A percentile compares a stretch with the other conserved stretches of the same genome.
Conservation (phyloP, 2,888 invertebrate genomes). For the Bombylius discolor region DNA sequence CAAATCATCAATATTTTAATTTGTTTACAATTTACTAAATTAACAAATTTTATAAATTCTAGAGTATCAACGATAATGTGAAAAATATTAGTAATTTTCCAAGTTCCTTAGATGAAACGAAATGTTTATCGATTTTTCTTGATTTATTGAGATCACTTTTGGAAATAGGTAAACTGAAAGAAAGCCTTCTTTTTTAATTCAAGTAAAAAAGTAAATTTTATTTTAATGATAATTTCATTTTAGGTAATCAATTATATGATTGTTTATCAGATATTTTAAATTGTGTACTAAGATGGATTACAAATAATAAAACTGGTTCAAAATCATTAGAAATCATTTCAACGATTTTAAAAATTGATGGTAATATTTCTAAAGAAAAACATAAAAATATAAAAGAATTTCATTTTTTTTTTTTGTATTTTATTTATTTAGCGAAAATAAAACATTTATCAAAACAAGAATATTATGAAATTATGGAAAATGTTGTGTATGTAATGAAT, state of each 20-base stretch:
- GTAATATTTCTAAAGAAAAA: neutral
- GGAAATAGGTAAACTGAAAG: neutral
- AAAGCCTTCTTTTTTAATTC: neutral
- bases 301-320: neutral
- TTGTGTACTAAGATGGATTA: slow-evolving; percentile 4
- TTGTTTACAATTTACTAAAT: neutral
- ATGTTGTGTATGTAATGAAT: slow-evolving; percentile 1
- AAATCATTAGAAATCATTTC: slow-evolving; percentile 1
- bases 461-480: slow-evolving; percentile 1
- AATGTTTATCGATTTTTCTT: slow-evolving; percentile 1
- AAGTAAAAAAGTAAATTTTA: too few relatives aligned
- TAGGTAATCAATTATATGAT: neutral
- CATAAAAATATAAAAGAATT: too few relatives aligned
- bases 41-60: neutral
- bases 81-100: neutral
- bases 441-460: neutral
- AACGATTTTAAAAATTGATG: slow-evolving; percentile 1
- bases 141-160: neutral
- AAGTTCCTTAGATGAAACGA: neutral
- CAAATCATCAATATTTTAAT: neutral
- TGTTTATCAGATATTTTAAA: slow-evolving; percentile 2
- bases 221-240: too few relatives aligned
- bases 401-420: too few relatives aligned
- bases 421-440: neutral
- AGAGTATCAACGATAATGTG: neutral